These are phyloP conservation scores for Maniola jurtina DNA, from an alignment of 1,140 invertebrate species.

Conservation along the genomic window DNA sequence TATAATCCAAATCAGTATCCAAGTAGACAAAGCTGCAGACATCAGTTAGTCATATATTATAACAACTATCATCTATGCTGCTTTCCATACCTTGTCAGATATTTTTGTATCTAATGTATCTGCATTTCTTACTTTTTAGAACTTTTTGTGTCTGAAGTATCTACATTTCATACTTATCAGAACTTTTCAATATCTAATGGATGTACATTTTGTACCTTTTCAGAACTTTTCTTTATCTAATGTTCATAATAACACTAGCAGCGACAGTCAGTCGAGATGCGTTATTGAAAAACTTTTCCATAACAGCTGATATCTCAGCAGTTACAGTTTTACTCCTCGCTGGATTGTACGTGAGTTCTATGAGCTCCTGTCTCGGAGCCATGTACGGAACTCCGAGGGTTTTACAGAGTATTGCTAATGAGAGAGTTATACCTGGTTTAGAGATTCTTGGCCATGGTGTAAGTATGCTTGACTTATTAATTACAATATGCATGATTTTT, in stretches of 20 bases:
- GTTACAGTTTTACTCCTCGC: slow-evolving; percentile 90
- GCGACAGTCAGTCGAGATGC: slow-evolving; percentile 88
- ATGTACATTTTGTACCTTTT: slow-evolving; percentile 26
- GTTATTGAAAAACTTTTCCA: slow-evolving; percentile 92
- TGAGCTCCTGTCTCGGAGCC: slow-evolving; percentile 95
- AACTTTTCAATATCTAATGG: too few species aligned
- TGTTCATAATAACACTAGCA: slow-evolving; percentile 93
- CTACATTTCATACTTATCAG: too few species aligned
- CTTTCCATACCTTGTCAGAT: too few species aligned
- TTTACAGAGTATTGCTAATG: slow-evolving; percentile 95
- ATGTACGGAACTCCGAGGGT: slow-evolving; percentile 97
- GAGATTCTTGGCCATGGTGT: slow-evolving; percentile 92
- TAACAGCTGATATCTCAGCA: slow-evolving; percentile 92
- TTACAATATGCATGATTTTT: slow-evolving; percentile 9
- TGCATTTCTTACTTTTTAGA: slow-evolving; percentile 71
- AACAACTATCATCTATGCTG: too few species aligned
- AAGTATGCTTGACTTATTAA: slow-evolving; percentile 59
- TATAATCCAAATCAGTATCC: too few species aligned
- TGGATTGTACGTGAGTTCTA: slow-evolving; percentile 96
- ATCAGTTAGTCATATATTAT: too few species aligned
- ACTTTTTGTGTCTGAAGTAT: slow-evolving; percentile 66
- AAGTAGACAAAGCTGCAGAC: too few species aligned
- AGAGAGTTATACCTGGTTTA: slow-evolving; percentile 96
- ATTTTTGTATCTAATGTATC: too few species aligned
- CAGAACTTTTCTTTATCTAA: slow-evolving; percentile 93